These are phyloP conservation scores for Synodontis membranacea DNA, from an alignment of 2,113 vertebrate species.

Conservation along the genomic window DNA sequence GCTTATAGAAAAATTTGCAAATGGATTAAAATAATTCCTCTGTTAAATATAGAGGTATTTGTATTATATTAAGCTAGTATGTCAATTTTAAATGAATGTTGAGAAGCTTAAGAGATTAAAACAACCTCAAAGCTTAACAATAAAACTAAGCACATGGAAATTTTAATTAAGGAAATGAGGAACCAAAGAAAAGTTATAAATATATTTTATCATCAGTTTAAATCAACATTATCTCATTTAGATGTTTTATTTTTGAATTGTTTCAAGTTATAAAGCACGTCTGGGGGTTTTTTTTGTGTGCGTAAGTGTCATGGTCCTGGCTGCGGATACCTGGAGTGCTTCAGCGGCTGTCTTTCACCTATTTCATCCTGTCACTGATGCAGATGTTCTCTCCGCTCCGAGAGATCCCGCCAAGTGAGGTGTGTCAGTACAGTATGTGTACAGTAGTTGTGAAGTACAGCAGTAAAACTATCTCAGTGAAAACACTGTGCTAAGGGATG, in stretches of 20 bases:
- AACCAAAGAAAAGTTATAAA: not conserved
- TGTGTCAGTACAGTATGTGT: constrained; percentile 57
- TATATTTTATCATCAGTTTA: not conserved
- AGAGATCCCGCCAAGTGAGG: constrained; percentile 63
- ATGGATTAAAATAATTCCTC: not conserved
- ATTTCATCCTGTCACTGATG: constrained; percentile 77
- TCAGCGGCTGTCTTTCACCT: constrained; percentile 79
- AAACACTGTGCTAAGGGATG: not conserved
- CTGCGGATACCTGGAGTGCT: constrained; percentile 80
- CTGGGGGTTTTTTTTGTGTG: constrained; percentile 41
- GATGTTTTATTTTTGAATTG: not conserved
- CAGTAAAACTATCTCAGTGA: not conserved
- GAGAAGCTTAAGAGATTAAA: not conserved
- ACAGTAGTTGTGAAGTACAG: not conserved
- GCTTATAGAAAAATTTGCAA: too few species aligned
- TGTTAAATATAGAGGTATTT: not conserved
- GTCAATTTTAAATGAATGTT: not conserved
- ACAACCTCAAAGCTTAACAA: not conserved
- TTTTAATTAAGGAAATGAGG: not conserved
- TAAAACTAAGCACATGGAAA: not conserved
- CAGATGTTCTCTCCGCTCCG: constrained; percentile 71
- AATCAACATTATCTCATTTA: not conserved
- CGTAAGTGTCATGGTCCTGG: constrained; percentile 81
- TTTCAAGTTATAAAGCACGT: constrained; percentile 23
- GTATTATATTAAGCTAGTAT: not conserved